These are phyloP conservation scores for Rhagologus leucostigma DNA, from an alignment of 2,113 vertebrate species.

Conservation along the genomic window DNA sequence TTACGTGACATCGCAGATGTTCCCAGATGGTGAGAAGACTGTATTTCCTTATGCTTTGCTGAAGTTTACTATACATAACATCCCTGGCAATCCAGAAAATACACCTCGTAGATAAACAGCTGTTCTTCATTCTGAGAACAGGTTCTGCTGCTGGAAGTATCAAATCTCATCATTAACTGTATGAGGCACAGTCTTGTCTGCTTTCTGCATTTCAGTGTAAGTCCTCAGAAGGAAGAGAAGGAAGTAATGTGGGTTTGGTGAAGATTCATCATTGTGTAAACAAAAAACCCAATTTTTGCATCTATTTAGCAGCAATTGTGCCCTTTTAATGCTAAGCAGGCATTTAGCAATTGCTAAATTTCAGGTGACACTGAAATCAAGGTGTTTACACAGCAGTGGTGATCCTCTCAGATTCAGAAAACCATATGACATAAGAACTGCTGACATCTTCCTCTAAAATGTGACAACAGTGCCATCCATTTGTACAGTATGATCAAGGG, in stretches of 20 bases:
- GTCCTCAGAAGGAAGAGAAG: neutral
- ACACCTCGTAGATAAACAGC: neutral
- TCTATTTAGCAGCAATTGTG: neutral
- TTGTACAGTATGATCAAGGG: neutral
- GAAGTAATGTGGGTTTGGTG: neutral
- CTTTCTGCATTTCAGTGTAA: neutral
- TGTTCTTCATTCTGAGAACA: neutral
- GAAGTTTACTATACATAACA: neutral
- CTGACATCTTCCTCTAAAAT: neutral
- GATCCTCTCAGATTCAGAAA: neutral
- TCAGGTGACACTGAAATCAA: neutral
- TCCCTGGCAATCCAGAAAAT: neutral
- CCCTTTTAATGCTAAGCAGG: neutral
- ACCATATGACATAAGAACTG: neutral
- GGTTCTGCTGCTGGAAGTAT: neutral
- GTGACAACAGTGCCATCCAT: neutral
- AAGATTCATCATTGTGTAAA: neutral
- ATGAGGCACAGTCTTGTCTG: neutral
- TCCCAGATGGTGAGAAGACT: neutral
- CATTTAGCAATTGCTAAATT: neutral
- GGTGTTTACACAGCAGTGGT: neutral
- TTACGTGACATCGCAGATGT: neutral
- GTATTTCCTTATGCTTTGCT: neutral
- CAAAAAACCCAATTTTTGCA: neutral
- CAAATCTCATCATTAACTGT: neutral